A percentile compares a stretch with the other conserved stretches of the same genome.
phyloP scores from a whole-genome alignment of 2,888 invertebrate species.

The Leptinotarsa peninsularis region DNA sequence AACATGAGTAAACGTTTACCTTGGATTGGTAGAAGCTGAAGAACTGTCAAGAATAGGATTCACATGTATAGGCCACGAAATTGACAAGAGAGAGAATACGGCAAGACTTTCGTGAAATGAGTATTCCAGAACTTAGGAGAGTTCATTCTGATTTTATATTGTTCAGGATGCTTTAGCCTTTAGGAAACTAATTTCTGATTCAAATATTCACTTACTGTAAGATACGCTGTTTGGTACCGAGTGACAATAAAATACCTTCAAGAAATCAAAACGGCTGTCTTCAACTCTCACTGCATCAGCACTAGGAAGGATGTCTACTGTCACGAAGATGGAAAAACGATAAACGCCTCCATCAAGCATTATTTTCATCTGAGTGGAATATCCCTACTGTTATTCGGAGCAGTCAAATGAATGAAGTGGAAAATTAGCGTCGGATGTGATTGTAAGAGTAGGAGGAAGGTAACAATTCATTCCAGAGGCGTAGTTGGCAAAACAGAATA shows the following conservation, averaged over 20 bases:
- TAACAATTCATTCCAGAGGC: constrained; percentile 10
- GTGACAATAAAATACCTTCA: constrained; percentile 6
- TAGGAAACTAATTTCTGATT: background rate
- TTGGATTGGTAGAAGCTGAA: no score
- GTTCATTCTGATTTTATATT: background rate
- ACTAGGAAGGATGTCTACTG: background rate
- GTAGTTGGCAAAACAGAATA: background rate
- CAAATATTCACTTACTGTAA: constrained; percentile 9
- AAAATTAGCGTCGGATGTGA: constrained; percentile 17
- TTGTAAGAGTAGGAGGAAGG: constrained; percentile 1
- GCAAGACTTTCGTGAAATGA: no score
- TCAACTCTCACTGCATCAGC: constrained; percentile 13
- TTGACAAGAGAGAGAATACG: no score
- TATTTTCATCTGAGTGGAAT: constrained; percentile 7
- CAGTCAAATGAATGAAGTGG: constrained; percentile 1
- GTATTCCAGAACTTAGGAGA: no score
- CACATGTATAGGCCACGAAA: no score
- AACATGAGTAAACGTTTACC: no score
- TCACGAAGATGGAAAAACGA: background rate
- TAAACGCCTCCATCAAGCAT: constrained; percentile 4
- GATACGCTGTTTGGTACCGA: constrained; percentile 1
- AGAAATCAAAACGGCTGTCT: background rate
- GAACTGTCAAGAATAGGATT: no score
- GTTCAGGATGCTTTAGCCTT: background rate
- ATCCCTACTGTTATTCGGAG: constrained; percentile 4